Conservation (phyloP, 2,113 vertebrate species). For the Tauraco erythrolophus region DNA sequence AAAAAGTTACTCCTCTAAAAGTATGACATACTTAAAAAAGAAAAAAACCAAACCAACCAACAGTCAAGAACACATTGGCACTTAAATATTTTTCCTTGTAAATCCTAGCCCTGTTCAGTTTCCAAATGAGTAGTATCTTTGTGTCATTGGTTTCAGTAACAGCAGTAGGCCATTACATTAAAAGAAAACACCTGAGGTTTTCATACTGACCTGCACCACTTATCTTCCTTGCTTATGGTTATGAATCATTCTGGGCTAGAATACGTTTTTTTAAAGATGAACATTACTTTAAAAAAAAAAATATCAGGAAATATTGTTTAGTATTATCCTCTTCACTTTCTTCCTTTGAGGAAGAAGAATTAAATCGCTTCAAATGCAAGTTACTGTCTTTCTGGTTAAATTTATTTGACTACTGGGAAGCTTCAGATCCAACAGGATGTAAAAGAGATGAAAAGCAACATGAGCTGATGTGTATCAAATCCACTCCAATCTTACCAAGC, state of each 20-base stretch:
- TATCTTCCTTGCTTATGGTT: neutral
- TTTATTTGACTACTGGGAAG: conserved; percentile 24
- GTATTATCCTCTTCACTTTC: neutral
- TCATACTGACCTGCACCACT: neutral
- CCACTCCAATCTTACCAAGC: conserved; percentile 22
- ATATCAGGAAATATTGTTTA: neutral
- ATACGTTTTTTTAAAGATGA: neutral
- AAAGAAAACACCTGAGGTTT: neutral
- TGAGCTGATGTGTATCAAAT: conserved; percentile 57
- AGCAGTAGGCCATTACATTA: neutral
- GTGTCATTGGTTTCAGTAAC: neutral
- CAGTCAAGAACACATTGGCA: neutral
- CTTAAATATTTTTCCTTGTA: conserved; percentile 46
- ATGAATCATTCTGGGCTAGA: neutral
- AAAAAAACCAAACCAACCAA: neutral
- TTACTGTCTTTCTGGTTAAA: conserved; percentile 28
- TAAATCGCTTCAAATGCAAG: conserved; percentile 22
- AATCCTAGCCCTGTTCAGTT: neutral
- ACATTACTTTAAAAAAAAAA: neutral
- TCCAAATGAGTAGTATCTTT: neutral
- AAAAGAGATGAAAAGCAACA: conserved; percentile 52
- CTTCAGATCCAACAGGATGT: conserved; percentile 25
- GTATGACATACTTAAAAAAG: neutral
- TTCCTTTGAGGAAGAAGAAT: neutral
- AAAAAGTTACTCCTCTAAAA: conserved; percentile 10